Base-by-base conservation (phyloP, 2,797 vertebrate genomes). In the Anniella stebbinsi region DNA sequence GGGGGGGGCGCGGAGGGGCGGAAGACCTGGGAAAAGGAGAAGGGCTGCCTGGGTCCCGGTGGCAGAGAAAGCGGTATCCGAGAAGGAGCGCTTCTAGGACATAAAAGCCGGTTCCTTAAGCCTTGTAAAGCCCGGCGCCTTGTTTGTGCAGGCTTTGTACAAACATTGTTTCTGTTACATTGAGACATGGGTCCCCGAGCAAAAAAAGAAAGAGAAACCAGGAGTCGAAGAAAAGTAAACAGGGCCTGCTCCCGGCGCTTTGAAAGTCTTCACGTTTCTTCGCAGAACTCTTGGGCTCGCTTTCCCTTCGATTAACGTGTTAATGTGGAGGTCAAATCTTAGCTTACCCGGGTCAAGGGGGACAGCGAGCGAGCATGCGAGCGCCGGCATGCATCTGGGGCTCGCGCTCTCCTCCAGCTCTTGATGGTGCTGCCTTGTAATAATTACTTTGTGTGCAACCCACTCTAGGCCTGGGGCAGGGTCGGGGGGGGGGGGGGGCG, bases 241-340 rank as follows among this genome's bases (percentile, higher is more conserved):
- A 0, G n/a, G 23, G 7, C 83, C 1, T 41, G 1, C 0, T 0
- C 1, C 69, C 17, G 12, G 7, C 54, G 45, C 54, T 73, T 60
- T 82, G 15, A 48, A 2, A 11, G 38, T 51, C 69, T 67, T 51
- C 78, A 51, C n/a, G 15, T 75, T 84, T 15, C 15, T 63, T 70
- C 0, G 28, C 12, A 73, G 18, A 2, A 7, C 13, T 3, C 0
- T 80, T 82, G 81, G 41, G 0, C 83, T 70, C 84, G 0, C 78
- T 13, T 94, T 91, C 33, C 23, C 66, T 54, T 77, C 75, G 57
- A 82, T 84, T 76, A 70, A 93, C 21, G 86, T 60, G 73, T 84
- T 87, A 84, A 88, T 80, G 73, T 77, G 86, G 75, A 80, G 90
- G 85, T 17, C 87, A 11, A 5, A 13, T n/a, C 69, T 12, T 78